These are phyloP conservation scores for Chamaetylas fuelleborni DNA, from an alignment of 2,113 vertebrate species.

Conservation along the genomic window DNA sequence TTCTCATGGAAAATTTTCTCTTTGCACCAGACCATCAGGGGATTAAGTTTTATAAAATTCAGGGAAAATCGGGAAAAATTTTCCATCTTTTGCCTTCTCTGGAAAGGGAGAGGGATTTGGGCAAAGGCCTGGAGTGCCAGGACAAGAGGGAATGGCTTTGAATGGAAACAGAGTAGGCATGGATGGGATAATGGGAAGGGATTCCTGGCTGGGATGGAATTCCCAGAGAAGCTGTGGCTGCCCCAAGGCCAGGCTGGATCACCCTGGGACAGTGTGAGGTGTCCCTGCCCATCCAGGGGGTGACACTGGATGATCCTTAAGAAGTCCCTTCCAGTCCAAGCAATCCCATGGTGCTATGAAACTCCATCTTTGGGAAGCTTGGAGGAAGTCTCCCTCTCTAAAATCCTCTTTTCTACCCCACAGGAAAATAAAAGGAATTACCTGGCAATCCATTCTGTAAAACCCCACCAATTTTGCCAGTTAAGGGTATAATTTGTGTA, in stretches of 20 bases:
- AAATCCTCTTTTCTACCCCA: neutral
- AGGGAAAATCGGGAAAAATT: rapidly evolving
- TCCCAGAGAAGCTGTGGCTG: neutral
- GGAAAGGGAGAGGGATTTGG: neutral
- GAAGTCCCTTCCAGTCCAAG: neutral
- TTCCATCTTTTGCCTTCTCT: neutral
- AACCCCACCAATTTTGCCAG: neutral
- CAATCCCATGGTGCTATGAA: rapidly evolving
- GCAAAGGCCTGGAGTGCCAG: neutral
- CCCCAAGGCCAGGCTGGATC: neutral
- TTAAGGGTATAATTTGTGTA: neutral
- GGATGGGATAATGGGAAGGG: neutral
- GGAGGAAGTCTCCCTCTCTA: neutral
- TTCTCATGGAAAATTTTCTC: neutral
- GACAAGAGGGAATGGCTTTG: no score
- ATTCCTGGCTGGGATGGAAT: neutral
- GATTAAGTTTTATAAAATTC: neutral
- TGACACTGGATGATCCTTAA: no score
- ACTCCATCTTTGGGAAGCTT: neutral
- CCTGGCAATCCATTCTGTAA: neutral
- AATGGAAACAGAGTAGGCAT: neutral
- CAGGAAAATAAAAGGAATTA: neutral
- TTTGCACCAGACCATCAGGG: neutral
- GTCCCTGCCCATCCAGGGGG: neutral
- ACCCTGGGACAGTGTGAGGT: rapidly evolving